Conservation (phyloP, 2,797 vertebrate genomes). For the Anniella stebbinsi region DNA sequence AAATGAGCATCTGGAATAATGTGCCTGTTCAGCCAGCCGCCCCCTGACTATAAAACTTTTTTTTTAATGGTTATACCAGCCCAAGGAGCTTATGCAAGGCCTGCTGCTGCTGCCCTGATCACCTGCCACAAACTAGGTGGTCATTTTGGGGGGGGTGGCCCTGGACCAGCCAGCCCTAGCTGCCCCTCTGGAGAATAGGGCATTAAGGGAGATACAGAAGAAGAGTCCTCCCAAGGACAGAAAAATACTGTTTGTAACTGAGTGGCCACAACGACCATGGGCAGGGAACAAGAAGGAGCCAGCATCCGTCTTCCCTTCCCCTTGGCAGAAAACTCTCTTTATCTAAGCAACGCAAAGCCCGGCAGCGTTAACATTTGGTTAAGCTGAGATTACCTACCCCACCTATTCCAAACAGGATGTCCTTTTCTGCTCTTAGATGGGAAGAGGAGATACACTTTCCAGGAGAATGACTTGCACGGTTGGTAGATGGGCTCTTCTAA, state of each 20-base stretch:
- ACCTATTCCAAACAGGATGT: slow-evolving; percentile 22
- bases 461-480: neutral
- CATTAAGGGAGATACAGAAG: neutral
- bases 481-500: neutral
- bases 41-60: too few species aligned
- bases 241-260: neutral
- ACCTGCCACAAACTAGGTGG: too few species aligned
- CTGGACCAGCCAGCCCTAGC: too few species aligned
- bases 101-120: too few species aligned
- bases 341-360: neutral
- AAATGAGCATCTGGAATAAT: too few species aligned
- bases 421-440: neutral
- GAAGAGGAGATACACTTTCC: neutral
- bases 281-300: neutral
- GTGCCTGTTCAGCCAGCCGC: too few species aligned
- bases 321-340: neutral
- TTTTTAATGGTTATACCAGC: too few species aligned
- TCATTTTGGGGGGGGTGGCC: too few species aligned
- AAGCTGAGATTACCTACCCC: slow-evolving; percentile 3
- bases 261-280: neutral
- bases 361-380: neutral
- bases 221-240: neutral
- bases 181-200: neutral
- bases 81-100: too few species aligned
- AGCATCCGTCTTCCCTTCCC: neutral